phyloP scores from a whole-genome alignment of 2,888 invertebrate genomes.

The Eupithecia subumbrata region DNA sequence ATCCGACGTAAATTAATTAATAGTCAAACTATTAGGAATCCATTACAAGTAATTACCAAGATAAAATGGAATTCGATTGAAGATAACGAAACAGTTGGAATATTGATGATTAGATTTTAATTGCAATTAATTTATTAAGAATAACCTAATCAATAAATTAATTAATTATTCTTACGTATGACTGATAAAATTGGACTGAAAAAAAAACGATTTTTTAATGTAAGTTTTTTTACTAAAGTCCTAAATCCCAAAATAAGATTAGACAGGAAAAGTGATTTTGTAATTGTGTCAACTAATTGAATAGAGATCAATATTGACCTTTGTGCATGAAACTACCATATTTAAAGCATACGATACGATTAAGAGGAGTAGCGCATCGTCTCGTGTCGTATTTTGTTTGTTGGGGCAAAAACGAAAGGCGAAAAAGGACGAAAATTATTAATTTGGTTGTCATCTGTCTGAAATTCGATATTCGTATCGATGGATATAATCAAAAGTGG shows the following conservation, averaged over 20 bases:
- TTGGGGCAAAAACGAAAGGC: not conserved
- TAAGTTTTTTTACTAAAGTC: not conserved
- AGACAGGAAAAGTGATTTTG: slow-evolving; percentile 82
- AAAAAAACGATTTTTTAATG: not conserved
- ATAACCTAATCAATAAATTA: not conserved
- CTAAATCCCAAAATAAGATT: too few species aligned
- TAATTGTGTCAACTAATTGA: slow-evolving; percentile 82
- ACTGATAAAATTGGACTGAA: not conserved
- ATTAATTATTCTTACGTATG: not conserved
- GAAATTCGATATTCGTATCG: not conserved
- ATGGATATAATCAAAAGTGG: too few species aligned
- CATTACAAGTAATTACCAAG: slow-evolving; percentile 64
- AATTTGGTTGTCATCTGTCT: not conserved
- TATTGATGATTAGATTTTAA: slow-evolving; percentile 41
- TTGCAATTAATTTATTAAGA: slow-evolving; percentile 25
- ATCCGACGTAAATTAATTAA: slow-evolving; percentile 46
- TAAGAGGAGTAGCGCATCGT: not conserved
- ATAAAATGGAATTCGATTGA: slow-evolving; percentile 55
- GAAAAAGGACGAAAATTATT: not conserved
- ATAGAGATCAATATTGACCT: slow-evolving; percentile 80
- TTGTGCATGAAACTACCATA: slow-evolving; percentile 52
- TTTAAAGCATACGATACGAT: slow-evolving; percentile 54
- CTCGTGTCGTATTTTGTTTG: not conserved
- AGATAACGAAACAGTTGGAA: slow-evolving; percentile 54
- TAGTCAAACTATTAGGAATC: slow-evolving; percentile 50